Percentiles rank a stretch among this genome's conserved stretches.
These are phyloP conservation scores for Camponotus floridanus DNA, from an alignment of 1,140 invertebrate genomes.

Conservation along the genomic window DNA sequence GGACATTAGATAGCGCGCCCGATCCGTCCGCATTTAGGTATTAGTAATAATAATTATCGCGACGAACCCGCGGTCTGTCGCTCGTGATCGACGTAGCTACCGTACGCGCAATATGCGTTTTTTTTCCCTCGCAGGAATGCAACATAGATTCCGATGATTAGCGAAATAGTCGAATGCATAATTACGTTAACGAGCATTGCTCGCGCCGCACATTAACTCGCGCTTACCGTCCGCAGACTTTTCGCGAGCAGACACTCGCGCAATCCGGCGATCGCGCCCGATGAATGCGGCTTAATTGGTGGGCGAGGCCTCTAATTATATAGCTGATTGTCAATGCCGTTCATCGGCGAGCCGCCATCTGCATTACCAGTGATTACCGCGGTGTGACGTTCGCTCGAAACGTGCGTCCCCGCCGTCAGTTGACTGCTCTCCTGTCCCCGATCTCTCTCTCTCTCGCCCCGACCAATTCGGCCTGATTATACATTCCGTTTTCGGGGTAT, in stretches of 20 bases:
- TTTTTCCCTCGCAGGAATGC: not conserved
- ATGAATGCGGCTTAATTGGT: constrained; percentile 78
- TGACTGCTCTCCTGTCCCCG: constrained; percentile 56
- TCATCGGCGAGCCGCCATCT: constrained; percentile 71
- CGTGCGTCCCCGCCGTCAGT: constrained; percentile 3
- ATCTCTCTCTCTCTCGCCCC: constrained; percentile 29
- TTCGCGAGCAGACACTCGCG: constrained; percentile 64
- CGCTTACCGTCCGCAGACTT: constrained; percentile 65
- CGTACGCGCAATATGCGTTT: not conserved
- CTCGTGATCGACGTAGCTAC: not conserved
- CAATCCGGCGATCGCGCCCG: constrained; percentile 51
- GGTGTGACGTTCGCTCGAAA: constrained; percentile 74
- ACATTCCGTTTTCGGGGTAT: constrained; percentile 76
- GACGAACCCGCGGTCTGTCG: not conserved
- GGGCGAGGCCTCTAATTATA: constrained; percentile 77
- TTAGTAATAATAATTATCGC: constrained; percentile 17
- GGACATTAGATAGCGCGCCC: constrained; percentile 31
- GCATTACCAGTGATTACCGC: constrained; percentile 77
- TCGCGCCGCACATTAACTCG: constrained; percentile 60
- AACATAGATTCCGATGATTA: no score
- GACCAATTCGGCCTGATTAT: constrained; percentile 72
- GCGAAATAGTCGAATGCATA: constrained; percentile 34
- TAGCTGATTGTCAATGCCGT: constrained; percentile 76
- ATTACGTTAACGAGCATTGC: constrained; percentile 63
- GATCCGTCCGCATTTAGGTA: not conserved